Evolutionary conservation across 2,888 invertebrate genomes (phyloP).

Genomic region (Drosophila limbata): DNA sequence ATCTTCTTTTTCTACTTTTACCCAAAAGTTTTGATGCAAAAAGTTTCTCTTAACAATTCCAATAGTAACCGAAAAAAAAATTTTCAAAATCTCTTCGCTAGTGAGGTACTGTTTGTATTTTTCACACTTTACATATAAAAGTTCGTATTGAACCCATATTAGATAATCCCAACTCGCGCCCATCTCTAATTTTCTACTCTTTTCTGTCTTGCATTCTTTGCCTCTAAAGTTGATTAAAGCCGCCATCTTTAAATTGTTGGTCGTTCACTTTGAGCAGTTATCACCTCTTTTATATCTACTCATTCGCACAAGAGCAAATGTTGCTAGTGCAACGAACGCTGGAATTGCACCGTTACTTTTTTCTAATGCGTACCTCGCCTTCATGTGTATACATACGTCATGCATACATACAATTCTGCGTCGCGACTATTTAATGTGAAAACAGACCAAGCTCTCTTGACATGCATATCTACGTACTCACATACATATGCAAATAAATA

Average conservation of each 20-base stretch:
- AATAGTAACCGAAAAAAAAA: too few species aligned
- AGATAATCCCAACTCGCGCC: conserved; percentile 4
- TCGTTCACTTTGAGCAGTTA: conserved; percentile 49
- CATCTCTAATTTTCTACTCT: conserved; percentile 38
- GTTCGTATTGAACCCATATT: not conserved
- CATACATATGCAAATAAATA: not conserved
- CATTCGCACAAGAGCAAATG: conserved; percentile 1
- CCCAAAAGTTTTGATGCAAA: too few species aligned
- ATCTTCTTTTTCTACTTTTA: too few species aligned
- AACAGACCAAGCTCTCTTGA: not conserved
- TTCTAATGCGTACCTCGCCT: conserved; percentile 1
- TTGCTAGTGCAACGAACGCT: conserved; percentile 57
- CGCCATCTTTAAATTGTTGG: conserved; percentile 55
- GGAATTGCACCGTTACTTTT: conserved; percentile 46
- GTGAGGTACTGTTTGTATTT: too few species aligned
- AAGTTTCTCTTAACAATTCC: too few species aligned
- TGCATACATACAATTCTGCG: not conserved
- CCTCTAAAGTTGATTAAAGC: conserved; percentile 11
- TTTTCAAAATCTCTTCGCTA: too few species aligned
- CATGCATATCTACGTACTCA: not conserved
- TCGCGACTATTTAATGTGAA: not conserved
- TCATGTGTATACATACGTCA: conserved; percentile 4
- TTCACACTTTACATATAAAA: not conserved
- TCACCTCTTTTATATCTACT: conserved; percentile 21
- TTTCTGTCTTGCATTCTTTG: conserved; percentile 4